Evolutionary conservation across 2,888 invertebrate genomes (phyloP), one percentile per base, ranked within the genome.

Genomic region (Dione vanillae): DNA sequence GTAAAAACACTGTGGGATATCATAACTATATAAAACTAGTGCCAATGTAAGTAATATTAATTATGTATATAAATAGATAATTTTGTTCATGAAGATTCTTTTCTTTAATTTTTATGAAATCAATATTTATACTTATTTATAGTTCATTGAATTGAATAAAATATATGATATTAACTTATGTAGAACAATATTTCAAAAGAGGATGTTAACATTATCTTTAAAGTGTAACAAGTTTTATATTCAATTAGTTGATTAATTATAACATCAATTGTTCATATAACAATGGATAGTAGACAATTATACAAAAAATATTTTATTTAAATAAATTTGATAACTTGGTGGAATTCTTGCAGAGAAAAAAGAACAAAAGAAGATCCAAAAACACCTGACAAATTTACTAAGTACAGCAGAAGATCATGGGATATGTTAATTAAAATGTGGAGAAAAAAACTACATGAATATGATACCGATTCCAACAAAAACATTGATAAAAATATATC

Each of bases 381-480:
- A 80, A 99, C 99, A 1, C 99, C 99, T 5, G 97, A 98, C 79
- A 98, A 98, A 88, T 94, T 95, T 82, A 85, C 95, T 37, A 98
- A 98, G 88, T 98, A 97, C 87, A 98, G 98, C 78, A 95, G 99
- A 52, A 94, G 99, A 76, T 98, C 97, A 12, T 99, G 98, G 96
- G 99, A 99, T 86, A 96, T 96, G 40, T 94, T 98, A 76, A 95
- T 99, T 0, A 96, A 95, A 85, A 94, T 97, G 71, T 99, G 99
- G 99, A 95, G 98, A 65, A 95, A 96, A 80, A 95, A 96, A 77
- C 91, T 99, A 58, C 98, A 99, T 84, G 93, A 94, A 73, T 98
- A 96, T 94, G 97, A 97, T 86, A 94, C 95, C 41, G 78, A 79
- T 45, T 69, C 59, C 11, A 54, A 56, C 20, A 76, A 76, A 20